These are phyloP conservation scores for Hydractinia echinata DNA, from an alignment of 30 jellyfish, hydroid and myxozoan species.

Conservation along the genomic window DNA sequence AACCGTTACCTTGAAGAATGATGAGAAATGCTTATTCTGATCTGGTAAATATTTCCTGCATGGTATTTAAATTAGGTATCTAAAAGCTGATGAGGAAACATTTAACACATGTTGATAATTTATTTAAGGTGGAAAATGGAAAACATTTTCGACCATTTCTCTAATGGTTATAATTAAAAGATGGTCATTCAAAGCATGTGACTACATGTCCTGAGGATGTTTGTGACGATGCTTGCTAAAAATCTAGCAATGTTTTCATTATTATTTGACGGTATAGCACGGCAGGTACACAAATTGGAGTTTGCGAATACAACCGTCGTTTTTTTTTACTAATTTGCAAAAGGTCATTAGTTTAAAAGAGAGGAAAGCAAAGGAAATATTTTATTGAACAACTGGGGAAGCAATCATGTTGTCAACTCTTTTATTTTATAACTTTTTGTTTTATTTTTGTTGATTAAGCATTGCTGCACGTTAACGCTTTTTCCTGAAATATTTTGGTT, in stretches of 20 bases:
- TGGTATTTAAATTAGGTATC: no score
- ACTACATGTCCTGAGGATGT: conserved; percentile 1
- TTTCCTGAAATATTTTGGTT: no score
- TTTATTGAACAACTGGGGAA: no score
- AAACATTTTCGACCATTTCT: neutral
- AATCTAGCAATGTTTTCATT: conserved; percentile 30
- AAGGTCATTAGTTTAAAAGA: neutral
- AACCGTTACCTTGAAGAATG: neutral
- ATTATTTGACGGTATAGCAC: conserved; percentile 8
- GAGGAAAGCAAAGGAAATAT: neutral
- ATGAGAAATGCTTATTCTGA: neutral
- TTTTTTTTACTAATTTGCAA: neutral
- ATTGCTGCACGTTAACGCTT: no score
- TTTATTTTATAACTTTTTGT: no score
- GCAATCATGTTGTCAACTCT: no score
- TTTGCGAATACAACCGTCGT: neutral
- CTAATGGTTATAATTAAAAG: conserved; percentile 25
- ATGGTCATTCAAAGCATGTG: neutral
- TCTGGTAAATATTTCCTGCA: neutral
- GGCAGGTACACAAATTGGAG: conserved; percentile 16
- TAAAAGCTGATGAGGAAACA: no score
- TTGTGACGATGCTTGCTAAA: conserved; percentile 6
- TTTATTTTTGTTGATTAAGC: no score
- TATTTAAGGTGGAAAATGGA: neutral
- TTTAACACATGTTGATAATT: neutral